These are phyloP conservation scores for Meles meles DNA, from an alignment of 2,113 vertebrate genomes.

Conservation along the genomic window DNA sequence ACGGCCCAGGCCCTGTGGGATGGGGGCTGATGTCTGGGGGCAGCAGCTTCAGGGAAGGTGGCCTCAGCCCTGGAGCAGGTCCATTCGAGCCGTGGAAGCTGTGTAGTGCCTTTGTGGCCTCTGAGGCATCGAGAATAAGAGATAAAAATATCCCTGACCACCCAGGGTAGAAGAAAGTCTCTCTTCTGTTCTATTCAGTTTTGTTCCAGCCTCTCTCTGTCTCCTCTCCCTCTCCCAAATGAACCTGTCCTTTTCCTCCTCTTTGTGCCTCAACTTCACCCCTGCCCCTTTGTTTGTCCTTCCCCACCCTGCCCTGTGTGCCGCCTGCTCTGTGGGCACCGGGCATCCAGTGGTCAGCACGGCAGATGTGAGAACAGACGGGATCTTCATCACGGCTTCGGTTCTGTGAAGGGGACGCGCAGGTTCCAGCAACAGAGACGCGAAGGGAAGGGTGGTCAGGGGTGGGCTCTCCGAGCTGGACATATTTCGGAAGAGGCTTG, in stretches of 20 bases:
- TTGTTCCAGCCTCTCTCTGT: background rate
- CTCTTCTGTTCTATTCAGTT: background rate
- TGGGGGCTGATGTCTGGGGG: background rate
- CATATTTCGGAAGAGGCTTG: background rate
- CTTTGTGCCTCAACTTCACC: background rate
- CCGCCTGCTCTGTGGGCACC: background rate
- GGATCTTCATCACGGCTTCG: rapidly evolving
- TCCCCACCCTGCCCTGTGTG: background rate
- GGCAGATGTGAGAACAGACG: too few relatives aligned
- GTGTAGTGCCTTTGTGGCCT: rapidly evolving
- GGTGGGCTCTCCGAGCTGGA: background rate
- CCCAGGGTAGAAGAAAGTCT: background rate
- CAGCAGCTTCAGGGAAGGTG: background rate
- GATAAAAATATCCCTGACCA: background rate
- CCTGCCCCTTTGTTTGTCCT: background rate
- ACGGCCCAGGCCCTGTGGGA: rapidly evolving
- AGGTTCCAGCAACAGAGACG: background rate
- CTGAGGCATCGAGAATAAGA: background rate
- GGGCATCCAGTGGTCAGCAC: background rate
- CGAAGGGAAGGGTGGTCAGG: background rate
- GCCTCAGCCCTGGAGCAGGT: background rate
- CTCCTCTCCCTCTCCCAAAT: background rate
- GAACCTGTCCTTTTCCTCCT: background rate
- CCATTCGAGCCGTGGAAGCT: background rate
- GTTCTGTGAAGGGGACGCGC: background rate